A percentile compares a stretch with the other conserved stretches of the same genome.
Evolutionary conservation across 2,888 invertebrate genomes (phyloP).

Genomic region (Rhorus exstirpatorius): DNA sequence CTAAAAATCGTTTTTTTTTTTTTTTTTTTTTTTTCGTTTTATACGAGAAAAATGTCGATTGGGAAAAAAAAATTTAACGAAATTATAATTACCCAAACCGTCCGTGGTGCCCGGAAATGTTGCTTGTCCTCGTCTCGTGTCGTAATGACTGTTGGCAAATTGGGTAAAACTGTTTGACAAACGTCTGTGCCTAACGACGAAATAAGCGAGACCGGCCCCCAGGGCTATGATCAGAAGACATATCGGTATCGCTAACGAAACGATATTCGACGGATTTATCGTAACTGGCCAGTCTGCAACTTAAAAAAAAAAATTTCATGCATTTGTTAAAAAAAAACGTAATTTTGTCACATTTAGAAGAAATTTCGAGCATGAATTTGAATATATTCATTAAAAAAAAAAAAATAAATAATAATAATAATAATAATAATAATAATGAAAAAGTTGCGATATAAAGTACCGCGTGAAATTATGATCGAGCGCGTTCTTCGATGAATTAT

Average conservation of each 20-base stretch:
- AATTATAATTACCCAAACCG: constrained; percentile 89
- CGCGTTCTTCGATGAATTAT: no score
- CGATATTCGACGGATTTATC: constrained; percentile 82
- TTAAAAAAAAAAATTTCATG: constrained; percentile 66
- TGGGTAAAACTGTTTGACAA: constrained; percentile 93
- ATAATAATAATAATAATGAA: no score
- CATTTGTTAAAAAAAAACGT: constrained; percentile 4
- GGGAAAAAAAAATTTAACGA: no score
- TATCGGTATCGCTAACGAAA: constrained; percentile 88
- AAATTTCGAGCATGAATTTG: no score
- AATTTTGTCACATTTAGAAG: no score
- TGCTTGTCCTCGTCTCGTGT: constrained; percentile 94
- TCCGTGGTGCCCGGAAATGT: constrained; percentile 91
- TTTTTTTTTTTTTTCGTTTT: no score
- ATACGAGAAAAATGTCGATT: neutral
- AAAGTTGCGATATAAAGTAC: no score
- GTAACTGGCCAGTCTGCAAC: constrained; percentile 75
- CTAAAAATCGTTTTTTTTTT: no score
- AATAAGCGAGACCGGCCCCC: constrained; percentile 89
- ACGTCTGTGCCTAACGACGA: constrained; percentile 90
- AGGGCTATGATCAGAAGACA: constrained; percentile 87
- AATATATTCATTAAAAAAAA: constrained; percentile 13
- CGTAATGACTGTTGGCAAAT: constrained; percentile 94
- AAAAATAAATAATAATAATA: constrained; percentile 38
- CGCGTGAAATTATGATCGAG: no score